Evolutionary conservation across 2,797 vertebrate genomes (phyloP).

Genomic region (Apogon talboti): DNA sequence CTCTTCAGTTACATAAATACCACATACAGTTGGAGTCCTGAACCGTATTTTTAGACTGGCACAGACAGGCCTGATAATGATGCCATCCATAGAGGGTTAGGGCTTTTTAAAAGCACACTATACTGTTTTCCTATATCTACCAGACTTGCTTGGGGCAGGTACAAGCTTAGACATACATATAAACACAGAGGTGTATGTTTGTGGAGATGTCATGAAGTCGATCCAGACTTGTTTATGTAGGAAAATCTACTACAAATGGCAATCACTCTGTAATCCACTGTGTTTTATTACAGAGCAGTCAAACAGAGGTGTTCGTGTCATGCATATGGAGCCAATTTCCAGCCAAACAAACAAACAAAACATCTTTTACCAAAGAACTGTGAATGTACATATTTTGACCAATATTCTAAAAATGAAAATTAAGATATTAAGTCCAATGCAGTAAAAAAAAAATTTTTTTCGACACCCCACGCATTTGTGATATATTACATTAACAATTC

Average conservation of each 20-base stretch:
- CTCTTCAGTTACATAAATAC: slow-evolving; percentile 72
- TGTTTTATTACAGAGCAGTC: neutral
- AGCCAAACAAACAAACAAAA: too few species aligned
- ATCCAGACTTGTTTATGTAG: slow-evolving; percentile 15
- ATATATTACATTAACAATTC: too few species aligned
- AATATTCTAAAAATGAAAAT: too few species aligned
- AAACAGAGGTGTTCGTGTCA: too few species aligned
- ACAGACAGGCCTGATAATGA: slow-evolving; percentile 65
- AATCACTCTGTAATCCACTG: slow-evolving; percentile 13
- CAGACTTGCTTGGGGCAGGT: slow-evolving; percentile 24
- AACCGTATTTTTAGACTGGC: slow-evolving; percentile 72
- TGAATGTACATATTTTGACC: too few species aligned
- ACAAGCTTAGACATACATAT: slow-evolving; percentile 31
- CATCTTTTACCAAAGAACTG: too few species aligned
- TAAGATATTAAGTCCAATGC: too few species aligned
- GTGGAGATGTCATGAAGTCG: slow-evolving; percentile 2
- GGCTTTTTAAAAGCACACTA: slow-evolving; percentile 25
- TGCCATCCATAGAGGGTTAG: slow-evolving; percentile 48
- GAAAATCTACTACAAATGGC: slow-evolving; percentile 13
- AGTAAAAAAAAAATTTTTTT: too few species aligned
- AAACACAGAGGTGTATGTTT: slow-evolving; percentile 36
- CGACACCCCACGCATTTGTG: too few species aligned
- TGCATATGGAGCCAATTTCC: too few species aligned
- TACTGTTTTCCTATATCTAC: slow-evolving; percentile 34
- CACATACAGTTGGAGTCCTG: slow-evolving; percentile 67